Percentiles rank a stretch among this genome's conserved stretches.
These are phyloP conservation scores for Chymomyza procnemis DNA, from an alignment of 2,888 invertebrate species.

Conservation along the genomic window DNA sequence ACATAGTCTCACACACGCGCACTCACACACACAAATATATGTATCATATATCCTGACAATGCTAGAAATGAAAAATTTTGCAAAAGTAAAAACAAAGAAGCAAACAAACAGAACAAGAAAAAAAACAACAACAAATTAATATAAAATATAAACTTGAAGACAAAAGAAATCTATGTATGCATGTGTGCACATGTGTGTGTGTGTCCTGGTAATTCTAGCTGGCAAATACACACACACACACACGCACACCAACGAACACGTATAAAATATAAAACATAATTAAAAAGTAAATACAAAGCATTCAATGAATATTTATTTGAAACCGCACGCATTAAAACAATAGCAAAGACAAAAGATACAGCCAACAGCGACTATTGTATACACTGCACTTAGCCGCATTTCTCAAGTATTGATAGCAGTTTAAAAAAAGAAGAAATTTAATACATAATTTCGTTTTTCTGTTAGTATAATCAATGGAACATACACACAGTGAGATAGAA, in stretches of 20 bases:
- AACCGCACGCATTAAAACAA: not conserved
- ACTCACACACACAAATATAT: not conserved
- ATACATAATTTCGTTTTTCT: too few species aligned
- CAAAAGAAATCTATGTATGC: conserved; percentile 12
- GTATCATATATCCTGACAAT: not conserved
- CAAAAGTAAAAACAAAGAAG: conserved; percentile 7
- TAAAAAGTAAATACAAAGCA: not conserved
- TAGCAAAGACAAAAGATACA: too few species aligned
- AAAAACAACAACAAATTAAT: conserved; percentile 8
- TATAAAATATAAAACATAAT: conserved; percentile 2
- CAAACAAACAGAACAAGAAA: conserved; percentile 10
- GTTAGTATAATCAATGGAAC: too few species aligned
- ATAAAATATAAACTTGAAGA: conserved; percentile 39
- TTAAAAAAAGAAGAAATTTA: too few species aligned
- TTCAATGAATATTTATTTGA: not conserved
- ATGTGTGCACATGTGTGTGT: not conserved
- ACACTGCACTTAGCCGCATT: too few species aligned
- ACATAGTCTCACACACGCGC: conserved; percentile 33
- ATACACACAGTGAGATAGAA: too few species aligned
- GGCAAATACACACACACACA: conserved; percentile 1
- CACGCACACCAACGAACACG: conserved; percentile 1
- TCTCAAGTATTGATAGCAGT: too few species aligned
- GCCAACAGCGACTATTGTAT: too few species aligned
- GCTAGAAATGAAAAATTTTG: not conserved
- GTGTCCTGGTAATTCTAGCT: conserved; percentile 1